Evolutionary conservation across 2,888 invertebrate species (phyloP), one percentile per base, ranked within the genome.

Genomic region (Thecophora atra): DNA sequence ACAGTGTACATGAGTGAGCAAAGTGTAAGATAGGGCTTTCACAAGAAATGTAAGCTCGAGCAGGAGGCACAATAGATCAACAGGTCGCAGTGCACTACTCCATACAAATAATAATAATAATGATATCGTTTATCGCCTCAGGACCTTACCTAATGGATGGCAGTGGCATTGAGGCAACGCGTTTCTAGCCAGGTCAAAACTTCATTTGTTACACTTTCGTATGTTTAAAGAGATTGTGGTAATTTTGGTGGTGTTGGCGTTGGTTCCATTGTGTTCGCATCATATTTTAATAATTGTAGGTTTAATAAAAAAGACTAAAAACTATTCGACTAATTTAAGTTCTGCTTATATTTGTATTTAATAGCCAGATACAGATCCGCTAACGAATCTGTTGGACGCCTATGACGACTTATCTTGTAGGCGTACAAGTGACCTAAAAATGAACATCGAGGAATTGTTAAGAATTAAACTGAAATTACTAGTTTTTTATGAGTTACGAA

Each of bases 371-470:
- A 89, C 89, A 74, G 89, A 91, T 84, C 87, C 90, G 1, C 89
- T 89, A 60, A 87, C 89, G 62, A 87, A 89, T 77, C 91, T 93
- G 78, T 82, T 94, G 78, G 94, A 95, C 82, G 90, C 92, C 64
- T 91, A 94, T 72, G 94, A 94, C 77, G 95, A 96, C 82, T 90
- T 94, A 71, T 93, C 92, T 78, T 90, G 91, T 30, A 89, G 93
- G 86, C 92, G 91, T 84, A 93, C 93, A 8, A 90, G 91, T 13
- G 95, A 96, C 83, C 87, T 97, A 51, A 94, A 94, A 85, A 87
- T 91, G 75, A 90, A 96, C 78, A 94, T 98, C 75, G 94, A 96
- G 81, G 97, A 98, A 87, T 91, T 98, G 89, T 87, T 95, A 13
- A 88, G 95, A 77, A 98, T 98, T 75, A 96, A 97, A 89, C 92